These are phyloP conservation scores for Stratiomys singularior DNA, from an alignment of 2,888 invertebrate species.

Conservation along the genomic window DNA sequence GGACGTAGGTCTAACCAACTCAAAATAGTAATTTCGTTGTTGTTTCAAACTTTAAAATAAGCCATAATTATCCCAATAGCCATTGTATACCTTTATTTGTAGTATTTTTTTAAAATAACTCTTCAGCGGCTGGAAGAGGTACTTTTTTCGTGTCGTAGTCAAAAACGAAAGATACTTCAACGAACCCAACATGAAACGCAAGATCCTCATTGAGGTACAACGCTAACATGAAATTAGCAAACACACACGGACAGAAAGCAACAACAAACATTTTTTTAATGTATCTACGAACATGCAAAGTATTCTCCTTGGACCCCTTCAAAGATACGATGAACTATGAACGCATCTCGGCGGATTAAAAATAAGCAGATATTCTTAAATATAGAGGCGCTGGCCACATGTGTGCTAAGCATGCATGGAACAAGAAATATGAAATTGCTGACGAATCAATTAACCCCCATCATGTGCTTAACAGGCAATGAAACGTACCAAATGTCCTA, in stretches of 20 bases:
- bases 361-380: background rate
- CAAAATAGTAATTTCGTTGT: too few relatives aligned
- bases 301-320: constrained; percentile 17
- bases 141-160: too few relatives aligned
- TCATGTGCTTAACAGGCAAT: background rate
- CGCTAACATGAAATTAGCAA: constrained; percentile 18
- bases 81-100: too few relatives aligned
- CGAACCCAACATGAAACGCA: too few relatives aligned
- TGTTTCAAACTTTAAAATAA: too few relatives aligned
- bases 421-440: background rate
- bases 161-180: too few relatives aligned
- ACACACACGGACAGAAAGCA: constrained; percentile 16
- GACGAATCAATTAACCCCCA: constrained; percentile 24
- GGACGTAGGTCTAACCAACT: too few relatives aligned
- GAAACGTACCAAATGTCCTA: constrained; percentile 17
- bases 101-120: too few relatives aligned
- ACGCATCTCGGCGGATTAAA: background rate
- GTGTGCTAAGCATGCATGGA: background rate
- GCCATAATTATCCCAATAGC: too few relatives aligned
- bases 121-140: too few relatives aligned
- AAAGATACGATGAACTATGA: constrained; percentile 20
- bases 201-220: background rate
- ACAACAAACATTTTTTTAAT: background rate
- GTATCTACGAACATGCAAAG: constrained; percentile 13
- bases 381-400: background rate